A percentile compares a stretch with the other conserved stretches of the same genome.
Evolutionary conservation across 2,113 vertebrate genomes (phyloP).

Genomic region (Crocuta crocuta): DNA sequence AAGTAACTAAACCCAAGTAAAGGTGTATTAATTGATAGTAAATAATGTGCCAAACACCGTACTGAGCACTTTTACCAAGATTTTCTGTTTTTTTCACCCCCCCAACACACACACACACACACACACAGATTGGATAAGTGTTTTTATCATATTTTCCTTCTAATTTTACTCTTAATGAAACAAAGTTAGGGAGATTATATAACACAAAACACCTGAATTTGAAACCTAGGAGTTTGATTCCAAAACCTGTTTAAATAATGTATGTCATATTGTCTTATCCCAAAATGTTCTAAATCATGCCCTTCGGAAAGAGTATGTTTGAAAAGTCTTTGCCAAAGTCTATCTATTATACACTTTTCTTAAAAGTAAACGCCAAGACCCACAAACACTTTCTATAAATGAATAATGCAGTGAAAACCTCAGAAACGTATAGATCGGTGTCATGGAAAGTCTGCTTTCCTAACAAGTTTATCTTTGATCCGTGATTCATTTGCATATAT

Average conservation of each 20-base stretch:
- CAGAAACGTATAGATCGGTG: slow-evolving; percentile 74
- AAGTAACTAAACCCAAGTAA: background rate
- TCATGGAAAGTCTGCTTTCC: slow-evolving; percentile 58
- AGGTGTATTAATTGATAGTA: background rate
- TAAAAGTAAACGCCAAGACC: slow-evolving; percentile 69
- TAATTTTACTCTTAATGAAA: slow-evolving; percentile 29
- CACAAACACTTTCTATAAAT: slow-evolving; percentile 68
- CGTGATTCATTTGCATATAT: slow-evolving; percentile 77
- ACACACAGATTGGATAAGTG: background rate
- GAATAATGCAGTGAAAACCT: slow-evolving; percentile 81
- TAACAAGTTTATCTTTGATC: slow-evolving; percentile 77
- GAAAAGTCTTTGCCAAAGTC: slow-evolving; percentile 46
- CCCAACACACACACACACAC: background rate
- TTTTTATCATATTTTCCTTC: background rate
- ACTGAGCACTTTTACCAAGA: background rate
- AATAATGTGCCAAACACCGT: slow-evolving; percentile 4
- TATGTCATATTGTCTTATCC: slow-evolving; percentile 30
- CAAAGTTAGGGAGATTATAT: background rate
- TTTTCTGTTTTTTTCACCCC: background rate
- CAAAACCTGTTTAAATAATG: background rate
- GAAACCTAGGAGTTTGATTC: background rate
- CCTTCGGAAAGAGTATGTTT: slow-evolving; percentile 16
- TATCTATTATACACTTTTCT: slow-evolving; percentile 56
- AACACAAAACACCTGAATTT: background rate
- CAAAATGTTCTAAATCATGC: slow-evolving; percentile 49